A percentile compares a stretch with the other conserved stretches of the same genome.
These are phyloP conservation scores for Halesus radiatus DNA, from an alignment of 1,140 invertebrate species.

Conservation along the genomic window DNA sequence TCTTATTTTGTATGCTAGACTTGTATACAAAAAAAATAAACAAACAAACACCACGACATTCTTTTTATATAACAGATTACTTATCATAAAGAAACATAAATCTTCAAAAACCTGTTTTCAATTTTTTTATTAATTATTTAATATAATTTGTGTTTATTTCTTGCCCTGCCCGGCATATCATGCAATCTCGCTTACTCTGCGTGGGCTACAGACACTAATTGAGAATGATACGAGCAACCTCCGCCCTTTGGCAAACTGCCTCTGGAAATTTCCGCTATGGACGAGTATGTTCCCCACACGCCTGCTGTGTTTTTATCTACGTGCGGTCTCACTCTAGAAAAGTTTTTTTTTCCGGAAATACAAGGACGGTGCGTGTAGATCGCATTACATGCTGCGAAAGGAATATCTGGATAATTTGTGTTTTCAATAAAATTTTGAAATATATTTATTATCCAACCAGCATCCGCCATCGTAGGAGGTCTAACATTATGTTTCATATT, in stretches of 20 bases:
- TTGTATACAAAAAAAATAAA: too few species aligned
- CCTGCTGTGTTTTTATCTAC: too few species aligned
- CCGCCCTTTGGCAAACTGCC: not conserved
- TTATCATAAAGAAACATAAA: too few species aligned
- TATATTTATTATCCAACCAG: not conserved
- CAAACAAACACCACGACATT: too few species aligned
- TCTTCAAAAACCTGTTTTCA: too few species aligned
- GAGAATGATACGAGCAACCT: not conserved
- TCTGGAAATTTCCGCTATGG: not conserved
- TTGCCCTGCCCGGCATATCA: not conserved
- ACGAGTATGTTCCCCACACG: too few species aligned
- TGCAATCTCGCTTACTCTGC: not conserved
- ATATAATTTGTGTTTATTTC: not conserved
- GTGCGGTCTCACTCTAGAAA: not conserved
- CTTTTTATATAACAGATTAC: too few species aligned
- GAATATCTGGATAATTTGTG: not conserved
- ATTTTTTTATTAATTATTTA: too few species aligned
- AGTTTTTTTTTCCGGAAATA: not conserved
- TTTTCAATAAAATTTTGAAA: not conserved
- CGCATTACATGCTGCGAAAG: not conserved
- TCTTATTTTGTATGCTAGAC: too few species aligned
- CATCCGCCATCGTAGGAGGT: too few species aligned
- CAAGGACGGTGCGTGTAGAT: not conserved
- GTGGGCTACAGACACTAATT: slow-evolving; percentile 1
- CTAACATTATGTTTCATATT: too few species aligned